These are phyloP conservation scores for Passer domesticus DNA, from an alignment of 2,113 vertebrate species.

Conservation along the genomic window DNA sequence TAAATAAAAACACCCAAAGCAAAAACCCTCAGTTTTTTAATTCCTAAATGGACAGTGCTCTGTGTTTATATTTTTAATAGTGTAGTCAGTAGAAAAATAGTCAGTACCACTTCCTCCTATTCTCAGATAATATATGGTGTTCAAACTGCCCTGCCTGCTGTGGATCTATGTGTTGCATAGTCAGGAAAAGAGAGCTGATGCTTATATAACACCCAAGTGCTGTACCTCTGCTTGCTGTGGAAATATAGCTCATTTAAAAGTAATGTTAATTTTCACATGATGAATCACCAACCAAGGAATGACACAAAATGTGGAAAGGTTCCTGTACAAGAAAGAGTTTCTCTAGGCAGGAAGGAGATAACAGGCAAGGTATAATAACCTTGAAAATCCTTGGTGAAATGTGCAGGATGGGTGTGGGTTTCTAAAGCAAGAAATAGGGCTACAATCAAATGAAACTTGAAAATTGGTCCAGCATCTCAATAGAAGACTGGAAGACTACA, in stretches of 20 bases:
- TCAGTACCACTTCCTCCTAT: not conserved
- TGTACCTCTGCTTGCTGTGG: not conserved
- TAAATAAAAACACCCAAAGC: not conserved
- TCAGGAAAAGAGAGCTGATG: not conserved
- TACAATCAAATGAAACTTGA: not conserved
- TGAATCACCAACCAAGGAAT: not conserved
- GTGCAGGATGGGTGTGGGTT: not conserved
- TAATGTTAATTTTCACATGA: not conserved
- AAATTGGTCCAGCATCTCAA: not conserved
- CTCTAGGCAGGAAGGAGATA: not conserved
- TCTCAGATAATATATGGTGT: not conserved
- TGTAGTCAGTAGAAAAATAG: not conserved
- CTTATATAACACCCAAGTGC: not conserved
- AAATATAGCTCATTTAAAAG: not conserved
- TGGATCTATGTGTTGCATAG: not conserved
- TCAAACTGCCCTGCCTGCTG: not conserved
- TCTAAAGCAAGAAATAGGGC: not conserved
- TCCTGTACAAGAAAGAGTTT: not conserved
- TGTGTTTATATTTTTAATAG: not conserved
- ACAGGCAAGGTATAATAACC: not conserved
- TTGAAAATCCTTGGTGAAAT: not conserved
- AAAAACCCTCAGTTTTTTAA: not conserved
- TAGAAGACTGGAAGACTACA: not conserved
- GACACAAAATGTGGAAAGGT: not conserved
- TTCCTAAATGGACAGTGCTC: not conserved